Conservation (phyloP, 1,140 invertebrate genomes). For the Lordiphosa collinella region DNA sequence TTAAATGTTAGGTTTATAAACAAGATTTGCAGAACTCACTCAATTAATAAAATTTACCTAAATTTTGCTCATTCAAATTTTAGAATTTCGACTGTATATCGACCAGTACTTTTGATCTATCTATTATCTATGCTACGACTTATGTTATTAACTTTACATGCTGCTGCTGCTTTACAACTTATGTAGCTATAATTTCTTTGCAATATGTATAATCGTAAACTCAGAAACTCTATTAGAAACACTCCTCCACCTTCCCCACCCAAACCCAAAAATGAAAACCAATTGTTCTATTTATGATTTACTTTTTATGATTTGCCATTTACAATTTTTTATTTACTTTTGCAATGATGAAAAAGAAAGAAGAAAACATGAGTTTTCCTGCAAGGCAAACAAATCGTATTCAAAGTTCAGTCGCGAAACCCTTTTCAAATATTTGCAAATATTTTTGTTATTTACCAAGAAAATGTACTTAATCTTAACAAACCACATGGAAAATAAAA, state of each 20-base stretch:
- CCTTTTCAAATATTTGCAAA: conserved; percentile 20
- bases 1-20: too few relatives aligned
- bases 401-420: conserved; percentile 59
- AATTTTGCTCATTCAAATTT: too few relatives aligned
- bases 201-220: too few relatives aligned
- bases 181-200: conserved; percentile 9
- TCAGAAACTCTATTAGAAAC: conserved; percentile 20
- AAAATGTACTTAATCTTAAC: conserved; percentile 63
- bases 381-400: conserved; percentile 66
- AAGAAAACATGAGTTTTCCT: conserved; percentile 23
- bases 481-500: too few relatives aligned
- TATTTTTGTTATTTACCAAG: conserved; percentile 28
- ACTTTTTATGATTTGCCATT: conserved; percentile 30
- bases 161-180: conserved; percentile 43
- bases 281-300: conserved; percentile 32
- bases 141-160: conserved; percentile 59
- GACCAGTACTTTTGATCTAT: conserved; percentile 8
- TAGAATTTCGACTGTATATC: too few relatives aligned
- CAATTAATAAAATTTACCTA: too few relatives aligned
- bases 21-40: too few relatives aligned
- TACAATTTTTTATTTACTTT: conserved; percentile 11
- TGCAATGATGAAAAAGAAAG: conserved; percentile 35
- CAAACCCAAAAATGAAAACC: background rate
- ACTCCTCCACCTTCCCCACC: background rate
- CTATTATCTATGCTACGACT: conserved; percentile 31